Percentiles rank a stretch among this genome's conserved stretches.
Conservation (phyloP, 2,113 vertebrate species). For the Benitochromis conjunctus region DNA sequence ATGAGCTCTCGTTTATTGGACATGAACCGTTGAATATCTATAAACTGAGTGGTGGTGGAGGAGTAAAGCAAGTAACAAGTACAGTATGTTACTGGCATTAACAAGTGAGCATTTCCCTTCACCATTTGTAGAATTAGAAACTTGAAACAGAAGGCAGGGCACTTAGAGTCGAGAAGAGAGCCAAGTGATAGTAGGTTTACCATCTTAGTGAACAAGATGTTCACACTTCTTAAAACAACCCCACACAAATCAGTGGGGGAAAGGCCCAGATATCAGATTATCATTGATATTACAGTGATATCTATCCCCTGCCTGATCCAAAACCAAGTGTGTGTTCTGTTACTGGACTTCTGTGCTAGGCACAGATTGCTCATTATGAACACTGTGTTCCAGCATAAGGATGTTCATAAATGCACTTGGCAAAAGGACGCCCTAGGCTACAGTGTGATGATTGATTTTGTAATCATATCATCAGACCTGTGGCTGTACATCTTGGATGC, state of each 20-base stretch:
- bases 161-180: background rate
- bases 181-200: background rate
- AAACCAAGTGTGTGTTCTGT: background rate
- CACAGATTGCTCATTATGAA: background rate
- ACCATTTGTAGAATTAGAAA: background rate
- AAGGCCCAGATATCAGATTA: background rate
- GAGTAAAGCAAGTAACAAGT: background rate
- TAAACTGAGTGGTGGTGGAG: background rate
- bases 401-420: background rate
- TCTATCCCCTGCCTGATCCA: background rate
- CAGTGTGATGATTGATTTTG: background rate
- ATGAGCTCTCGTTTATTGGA: background rate
- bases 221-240: background rate
- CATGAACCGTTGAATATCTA: background rate
- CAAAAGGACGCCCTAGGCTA: background rate
- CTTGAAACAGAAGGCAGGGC: background rate
- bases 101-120: background rate
- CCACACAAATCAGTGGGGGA: background rate
- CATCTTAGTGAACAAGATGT: background rate
- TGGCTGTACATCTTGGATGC: background rate
- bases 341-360: background rate
- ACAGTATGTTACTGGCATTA: conserved; percentile 3
- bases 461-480: background rate
- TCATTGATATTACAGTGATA: background rate
- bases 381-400: background rate